Evolutionary conservation across 1,140 invertebrate genomes (phyloP).

Genomic region (Asbolus verrucosus): DNA sequence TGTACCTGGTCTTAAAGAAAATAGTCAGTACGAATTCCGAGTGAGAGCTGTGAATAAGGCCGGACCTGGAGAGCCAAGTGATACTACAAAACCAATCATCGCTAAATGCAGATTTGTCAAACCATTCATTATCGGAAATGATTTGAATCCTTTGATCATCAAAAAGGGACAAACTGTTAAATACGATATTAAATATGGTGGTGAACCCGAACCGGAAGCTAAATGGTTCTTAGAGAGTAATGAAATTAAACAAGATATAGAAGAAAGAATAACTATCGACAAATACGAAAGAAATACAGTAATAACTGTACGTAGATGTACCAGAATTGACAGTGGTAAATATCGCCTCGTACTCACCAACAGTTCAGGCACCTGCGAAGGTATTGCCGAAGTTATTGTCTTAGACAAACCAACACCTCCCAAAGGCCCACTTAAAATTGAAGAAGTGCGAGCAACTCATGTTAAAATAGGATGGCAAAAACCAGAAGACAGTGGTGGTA

Average conservation of each 20-base stretch:
- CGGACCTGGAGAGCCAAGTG: conserved; percentile 93
- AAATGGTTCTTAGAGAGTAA: conserved; percentile 82
- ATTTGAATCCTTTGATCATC: conserved; percentile 86
- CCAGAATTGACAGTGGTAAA: conserved; percentile 89
- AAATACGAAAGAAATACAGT: conserved; percentile 93
- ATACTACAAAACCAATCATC: conserved; percentile 94
- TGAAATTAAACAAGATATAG: conserved; percentile 76
- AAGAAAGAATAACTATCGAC: conserved; percentile 84
- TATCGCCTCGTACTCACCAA: conserved; percentile 89
- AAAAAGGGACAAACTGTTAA: conserved; percentile 95
- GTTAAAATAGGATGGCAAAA: conserved; percentile 96
- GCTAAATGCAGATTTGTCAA: conserved; percentile 96
- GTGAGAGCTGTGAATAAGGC: conserved; percentile 96
- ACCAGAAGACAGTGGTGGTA: conserved; percentile 94
- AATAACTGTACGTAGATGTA: conserved; percentile 87
- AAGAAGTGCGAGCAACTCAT: conserved; percentile 90
- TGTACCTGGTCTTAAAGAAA: conserved; percentile 93
- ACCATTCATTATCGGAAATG: conserved; percentile 91
- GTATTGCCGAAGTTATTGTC: conserved; percentile 87
- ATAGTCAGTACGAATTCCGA: conserved; percentile 95
- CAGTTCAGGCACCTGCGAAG: conserved; percentile 86
- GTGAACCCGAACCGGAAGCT: conserved; percentile 93
- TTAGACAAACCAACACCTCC: conserved; percentile 91
- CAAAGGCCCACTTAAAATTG: conserved; percentile 85
- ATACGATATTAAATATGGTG: conserved; percentile 94